Base-by-base conservation (phyloP, 1,140 invertebrate genomes). In the Drosophila nasuta region DNA sequence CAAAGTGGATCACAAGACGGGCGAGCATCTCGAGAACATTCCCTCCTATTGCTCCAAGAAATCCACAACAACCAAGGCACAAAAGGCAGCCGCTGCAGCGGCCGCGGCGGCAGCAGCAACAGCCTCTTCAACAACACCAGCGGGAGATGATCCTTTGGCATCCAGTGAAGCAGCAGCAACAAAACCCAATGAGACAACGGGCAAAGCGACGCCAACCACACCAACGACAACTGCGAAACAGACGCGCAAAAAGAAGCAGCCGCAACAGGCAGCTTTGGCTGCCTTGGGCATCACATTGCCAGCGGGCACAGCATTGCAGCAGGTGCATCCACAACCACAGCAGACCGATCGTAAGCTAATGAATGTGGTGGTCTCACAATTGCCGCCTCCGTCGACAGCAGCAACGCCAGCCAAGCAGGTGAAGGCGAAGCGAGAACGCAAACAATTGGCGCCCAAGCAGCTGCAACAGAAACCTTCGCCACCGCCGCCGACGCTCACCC, bases 1-100 rank as follows among this genome's bases (percentile, higher is more conserved):
- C 66, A 94, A 94, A 76, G 93, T 93, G 7, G 93, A 94, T 81
- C 93, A 93, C 70, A 94, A 93, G 78, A 94, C 93, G 8, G 93
- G 93, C 30, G 87, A 93, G 75, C 86, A 91, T 72, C 77, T 94
- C 25, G 91, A 92, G 64, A 91, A 92, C 63, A 93, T 93, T 86
- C 91, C 92, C 48, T 91, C 90, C 20, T 92, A 91, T 67, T 91
- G 92, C 66, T 91, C 91, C 5, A 92, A 92, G 62, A 92, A 92
- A 52, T 91, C 91, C 0, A 91, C 87, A 10, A 90, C 89, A 58
- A 79, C 77, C 30, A 77, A 91, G 58, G 82, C 80, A 13, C 82
- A 82, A 60, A 90, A 85, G 30, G 86, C 88, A 11, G 77, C 82
- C 0, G 86, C 77, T 6, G 82, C 79, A 0, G 78, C 81, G 0